phyloP scores from a whole-genome alignment of 1,140 invertebrate species.

The Pseudomyrmex flavicornis region DNA sequence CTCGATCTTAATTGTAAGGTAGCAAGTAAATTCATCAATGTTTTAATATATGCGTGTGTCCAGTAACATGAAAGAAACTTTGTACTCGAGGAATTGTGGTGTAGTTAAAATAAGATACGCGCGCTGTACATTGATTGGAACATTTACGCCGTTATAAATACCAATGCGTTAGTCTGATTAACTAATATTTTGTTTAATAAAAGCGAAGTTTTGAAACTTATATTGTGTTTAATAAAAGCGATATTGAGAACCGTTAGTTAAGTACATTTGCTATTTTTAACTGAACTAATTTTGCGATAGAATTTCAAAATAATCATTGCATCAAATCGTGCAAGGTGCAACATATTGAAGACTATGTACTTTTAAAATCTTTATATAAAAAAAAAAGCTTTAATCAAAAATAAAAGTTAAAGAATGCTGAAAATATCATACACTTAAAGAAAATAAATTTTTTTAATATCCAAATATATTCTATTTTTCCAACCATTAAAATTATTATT shows the following conservation, averaged over 20 bases:
- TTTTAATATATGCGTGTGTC: slow-evolving; percentile 61
- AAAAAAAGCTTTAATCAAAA: slow-evolving; percentile 16
- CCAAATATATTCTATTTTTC: slow-evolving; percentile 6
- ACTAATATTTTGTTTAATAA: slow-evolving; percentile 29
- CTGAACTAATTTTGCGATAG: slow-evolving; percentile 25
- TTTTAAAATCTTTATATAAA: slow-evolving; percentile 12
- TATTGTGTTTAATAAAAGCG: slow-evolving; percentile 52
- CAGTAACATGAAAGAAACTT: slow-evolving; percentile 42
- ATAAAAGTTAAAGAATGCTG: neutral
- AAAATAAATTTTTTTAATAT: too few species aligned
- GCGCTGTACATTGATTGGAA: slow-evolving; percentile 65
- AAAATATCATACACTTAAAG: neutral
- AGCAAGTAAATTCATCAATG: slow-evolving; percentile 56
- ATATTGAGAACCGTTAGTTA: neutral
- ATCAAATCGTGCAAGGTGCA: slow-evolving; percentile 3
- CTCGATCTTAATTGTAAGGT: slow-evolving; percentile 56
- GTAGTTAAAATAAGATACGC: slow-evolving; percentile 55
- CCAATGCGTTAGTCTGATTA: slow-evolving; percentile 25
- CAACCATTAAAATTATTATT: neutral
- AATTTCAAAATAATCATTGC: slow-evolving; percentile 46
- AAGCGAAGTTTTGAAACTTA: neutral
- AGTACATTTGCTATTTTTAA: slow-evolving; percentile 43
- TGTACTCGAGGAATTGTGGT: slow-evolving; percentile 57
- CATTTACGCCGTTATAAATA: slow-evolving; percentile 45
- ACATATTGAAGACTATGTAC: slow-evolving; percentile 44